Conservation (phyloP, 2,888 invertebrate species). For the Tetranychus piercei region DNA sequence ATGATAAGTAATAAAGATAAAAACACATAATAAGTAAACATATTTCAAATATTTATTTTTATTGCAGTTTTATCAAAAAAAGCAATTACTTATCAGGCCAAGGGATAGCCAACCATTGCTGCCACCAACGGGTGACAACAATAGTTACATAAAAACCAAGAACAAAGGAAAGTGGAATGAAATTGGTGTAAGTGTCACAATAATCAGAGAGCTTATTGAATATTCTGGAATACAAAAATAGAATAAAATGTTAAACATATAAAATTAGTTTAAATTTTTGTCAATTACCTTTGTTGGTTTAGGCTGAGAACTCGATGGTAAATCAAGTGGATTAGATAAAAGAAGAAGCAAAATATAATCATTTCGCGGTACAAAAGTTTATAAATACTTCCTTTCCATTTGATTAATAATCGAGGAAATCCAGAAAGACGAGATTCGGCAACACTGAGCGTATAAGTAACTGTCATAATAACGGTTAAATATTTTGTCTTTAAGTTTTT, state of each 20-base stretch:
- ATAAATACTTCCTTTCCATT: conserved; percentile 42
- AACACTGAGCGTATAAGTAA: conserved; percentile 32
- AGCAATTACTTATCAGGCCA: conserved; percentile 42
- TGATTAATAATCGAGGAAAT: conserved; percentile 40
- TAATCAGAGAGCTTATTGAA: conserved; percentile 41
- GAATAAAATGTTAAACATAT: neutral
- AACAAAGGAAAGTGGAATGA: conserved; percentile 42
- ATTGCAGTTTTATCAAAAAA: conserved; percentile 8
- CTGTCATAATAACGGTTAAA: conserved; percentile 27
- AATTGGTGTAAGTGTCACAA: conserved; percentile 40
- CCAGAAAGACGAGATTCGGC: conserved; percentile 33
- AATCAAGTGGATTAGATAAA: conserved; percentile 37
- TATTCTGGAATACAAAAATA: conserved; percentile 32
- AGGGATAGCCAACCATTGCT: conserved; percentile 43
- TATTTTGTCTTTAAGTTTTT: too few relatives aligned
- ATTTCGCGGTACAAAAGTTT: conserved; percentile 41
- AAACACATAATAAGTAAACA: neutral
- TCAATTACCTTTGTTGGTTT: conserved; percentile 33
- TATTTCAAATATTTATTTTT: neutral
- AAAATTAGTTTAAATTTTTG: neutral
- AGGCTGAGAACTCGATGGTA: conserved; percentile 38
- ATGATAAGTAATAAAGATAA: neutral
- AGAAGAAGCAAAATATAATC: conserved; percentile 36
- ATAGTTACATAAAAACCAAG: conserved; percentile 44
- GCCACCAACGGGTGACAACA: conserved; percentile 44